Evolutionary conservation across 1,140 invertebrate species (phyloP).

Genomic region (Andricus grossulariae): DNA sequence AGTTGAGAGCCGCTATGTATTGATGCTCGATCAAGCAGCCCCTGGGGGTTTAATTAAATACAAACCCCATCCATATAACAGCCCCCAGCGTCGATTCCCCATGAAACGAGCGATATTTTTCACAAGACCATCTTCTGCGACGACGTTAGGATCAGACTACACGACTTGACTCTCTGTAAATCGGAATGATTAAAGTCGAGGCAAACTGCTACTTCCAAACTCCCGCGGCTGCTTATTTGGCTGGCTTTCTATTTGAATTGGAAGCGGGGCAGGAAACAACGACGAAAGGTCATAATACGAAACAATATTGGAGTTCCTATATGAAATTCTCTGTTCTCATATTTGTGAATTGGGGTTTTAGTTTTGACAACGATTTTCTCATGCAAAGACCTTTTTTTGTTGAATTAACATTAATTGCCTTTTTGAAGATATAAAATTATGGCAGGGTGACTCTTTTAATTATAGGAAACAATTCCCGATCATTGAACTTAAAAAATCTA

Average conservation of each 20-base stretch:
- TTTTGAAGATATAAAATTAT: too few relatives aligned
- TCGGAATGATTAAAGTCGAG: constrained; percentile 19
- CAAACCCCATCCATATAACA: constrained; percentile 60
- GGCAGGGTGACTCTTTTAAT: too few relatives aligned
- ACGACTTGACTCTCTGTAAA: constrained; percentile 32
- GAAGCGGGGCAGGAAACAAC: neutral
- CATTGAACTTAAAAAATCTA: too few relatives aligned
- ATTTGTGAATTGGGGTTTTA: neutral
- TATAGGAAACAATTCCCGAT: too few relatives aligned
- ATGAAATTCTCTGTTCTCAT: constrained; percentile 4
- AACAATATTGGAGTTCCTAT: constrained; percentile 2
- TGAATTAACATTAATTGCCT: too few relatives aligned
- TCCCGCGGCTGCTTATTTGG: constrained; percentile 8
- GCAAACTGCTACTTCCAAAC: constrained; percentile 5
- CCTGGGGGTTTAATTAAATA: constrained; percentile 75
- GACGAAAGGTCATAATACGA: constrained; percentile 21
- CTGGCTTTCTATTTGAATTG: constrained; percentile 3
- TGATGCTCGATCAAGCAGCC: constrained; percentile 73
- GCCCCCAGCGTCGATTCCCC: constrained; percentile 46
- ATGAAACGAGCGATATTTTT: constrained; percentile 67
- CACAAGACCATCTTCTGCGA: constrained; percentile 61
- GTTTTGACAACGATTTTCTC: too few relatives aligned
- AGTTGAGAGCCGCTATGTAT: constrained; percentile 71
- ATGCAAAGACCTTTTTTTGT: too few relatives aligned
- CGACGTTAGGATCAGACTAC: constrained; percentile 45